phyloP scores from a whole-genome alignment of 2,888 invertebrate genomes.

The Eupithecia subfuscata region DNA sequence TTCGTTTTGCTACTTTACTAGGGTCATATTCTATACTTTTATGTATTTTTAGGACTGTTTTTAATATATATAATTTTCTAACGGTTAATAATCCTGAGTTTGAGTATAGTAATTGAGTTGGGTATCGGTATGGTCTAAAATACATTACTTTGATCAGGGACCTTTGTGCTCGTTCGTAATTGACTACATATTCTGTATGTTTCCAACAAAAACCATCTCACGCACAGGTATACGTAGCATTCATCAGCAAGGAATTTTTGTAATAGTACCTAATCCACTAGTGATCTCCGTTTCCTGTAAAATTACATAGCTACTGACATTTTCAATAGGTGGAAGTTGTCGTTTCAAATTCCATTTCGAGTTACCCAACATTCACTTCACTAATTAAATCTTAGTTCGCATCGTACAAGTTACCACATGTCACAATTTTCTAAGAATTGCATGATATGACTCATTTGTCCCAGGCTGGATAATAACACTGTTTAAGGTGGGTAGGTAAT shows the following conservation, averaged over 20 bases:
- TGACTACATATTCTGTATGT: not conserved
- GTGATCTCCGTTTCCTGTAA: not conserved
- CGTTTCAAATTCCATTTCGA: not conserved
- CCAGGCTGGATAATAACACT: constrained; percentile 35
- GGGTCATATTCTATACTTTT: too few relatives aligned
- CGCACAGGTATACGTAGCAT: not conserved
- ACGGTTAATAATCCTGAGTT: too few relatives aligned
- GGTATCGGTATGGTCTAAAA: too few relatives aligned
- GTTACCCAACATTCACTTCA: constrained; percentile 11
- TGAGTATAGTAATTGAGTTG: too few relatives aligned
- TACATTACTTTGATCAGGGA: too few relatives aligned
- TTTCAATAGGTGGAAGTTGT: constrained; percentile 11
- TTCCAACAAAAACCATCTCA: not conserved
- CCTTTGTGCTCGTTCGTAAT: too few relatives aligned
- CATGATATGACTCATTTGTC: constrained; percentile 43
- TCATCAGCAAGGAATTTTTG: not conserved
- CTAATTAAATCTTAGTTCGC: constrained; percentile 27
- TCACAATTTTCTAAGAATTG: constrained; percentile 23
- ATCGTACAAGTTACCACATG: constrained; percentile 20
- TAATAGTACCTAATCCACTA: too few relatives aligned
- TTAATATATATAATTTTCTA: too few relatives aligned
- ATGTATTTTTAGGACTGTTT: too few relatives aligned
- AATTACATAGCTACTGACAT: not conserved
- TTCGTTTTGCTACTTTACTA: too few relatives aligned
- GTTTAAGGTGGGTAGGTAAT: constrained; percentile 25